phyloP scores from a whole-genome alignment of 1,140 invertebrate species.

The Drosophila nigrodunni region DNA sequence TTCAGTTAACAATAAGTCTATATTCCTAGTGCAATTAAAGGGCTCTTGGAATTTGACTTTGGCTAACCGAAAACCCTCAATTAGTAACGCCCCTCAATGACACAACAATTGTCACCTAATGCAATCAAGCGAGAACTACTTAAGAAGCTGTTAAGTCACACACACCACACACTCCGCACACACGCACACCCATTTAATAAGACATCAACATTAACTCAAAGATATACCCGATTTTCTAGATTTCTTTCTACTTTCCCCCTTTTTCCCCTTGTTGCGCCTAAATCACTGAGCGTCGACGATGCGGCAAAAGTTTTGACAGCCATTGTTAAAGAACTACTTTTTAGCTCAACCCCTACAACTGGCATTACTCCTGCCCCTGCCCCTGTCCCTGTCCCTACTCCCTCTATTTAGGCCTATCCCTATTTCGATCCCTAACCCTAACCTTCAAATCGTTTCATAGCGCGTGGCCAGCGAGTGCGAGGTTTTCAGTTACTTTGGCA shows the following conservation, averaged over 20 bases:
- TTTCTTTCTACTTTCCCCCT: not conserved
- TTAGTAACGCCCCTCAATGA: conserved; percentile 32
- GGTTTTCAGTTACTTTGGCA: conserved; percentile 31
- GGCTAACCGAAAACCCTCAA: conserved; percentile 12
- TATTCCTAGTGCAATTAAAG: not conserved
- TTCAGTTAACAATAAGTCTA: not conserved
- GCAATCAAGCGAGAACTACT: conserved; percentile 57
- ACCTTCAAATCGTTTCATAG: conserved; percentile 19
- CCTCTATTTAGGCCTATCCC: conserved; percentile 16
- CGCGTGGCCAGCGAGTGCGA: conserved; percentile 70
- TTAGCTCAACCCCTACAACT: conserved; percentile 9
- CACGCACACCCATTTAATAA: conserved; percentile 69
- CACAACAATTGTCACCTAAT: conserved; percentile 58
- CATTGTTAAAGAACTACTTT: conserved; percentile 34
- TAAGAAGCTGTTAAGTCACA: conserved; percentile 73
- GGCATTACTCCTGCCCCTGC: conserved; percentile 14
- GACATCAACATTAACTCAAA: conserved; percentile 78
- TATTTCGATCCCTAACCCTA: conserved; percentile 32
- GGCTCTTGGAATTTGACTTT: conserved; percentile 14
- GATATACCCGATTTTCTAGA: conserved; percentile 10
- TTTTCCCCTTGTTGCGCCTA: conserved; percentile 21
- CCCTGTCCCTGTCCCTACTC: conserved; percentile 7
- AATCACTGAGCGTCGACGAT: conserved; percentile 50
- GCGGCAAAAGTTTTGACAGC: conserved; percentile 77
- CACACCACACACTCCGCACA: conserved; percentile 1